Conservation (phyloP, 2,113 vertebrate species). For the Morone chrysops region DNA sequence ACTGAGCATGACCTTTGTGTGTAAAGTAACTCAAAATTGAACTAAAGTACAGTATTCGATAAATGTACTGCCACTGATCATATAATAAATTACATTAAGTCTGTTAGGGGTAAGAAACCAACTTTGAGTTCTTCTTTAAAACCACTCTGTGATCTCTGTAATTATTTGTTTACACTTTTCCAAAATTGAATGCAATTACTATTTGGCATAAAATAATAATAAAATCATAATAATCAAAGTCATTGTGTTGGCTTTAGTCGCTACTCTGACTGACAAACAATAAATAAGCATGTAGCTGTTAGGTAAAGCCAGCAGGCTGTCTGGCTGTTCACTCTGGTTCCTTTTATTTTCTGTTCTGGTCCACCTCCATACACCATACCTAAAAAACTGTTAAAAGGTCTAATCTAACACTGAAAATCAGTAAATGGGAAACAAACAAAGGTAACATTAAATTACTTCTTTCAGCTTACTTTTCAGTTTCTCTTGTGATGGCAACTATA, state of each 20-base stretch:
- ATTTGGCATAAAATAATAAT: constrained; percentile 4
- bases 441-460: too few species aligned
- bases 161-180: constrained; percentile 2
- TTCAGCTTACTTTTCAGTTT: too few species aligned
- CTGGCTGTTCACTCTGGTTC: neutral
- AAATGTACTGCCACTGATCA: neutral
- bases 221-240: constrained; percentile 15
- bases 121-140: constrained; percentile 17
- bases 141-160: neutral
- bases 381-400: too few species aligned
- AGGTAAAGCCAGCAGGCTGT: neutral
- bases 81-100: neutral
- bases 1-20: neutral
- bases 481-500: too few species aligned
- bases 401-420: too few species aligned
- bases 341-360: neutral
- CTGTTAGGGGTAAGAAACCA: neutral
- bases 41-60: neutral
- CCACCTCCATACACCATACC: neutral
- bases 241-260: constrained; percentile 12
- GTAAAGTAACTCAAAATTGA: neutral
- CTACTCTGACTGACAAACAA: constrained; percentile 9
- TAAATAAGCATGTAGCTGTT: constrained; percentile 22
- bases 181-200: constrained; percentile 6
- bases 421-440: too few species aligned